Conservation (phyloP, 1,140 invertebrate species). For the Drosophila rhopaloa region DNA sequence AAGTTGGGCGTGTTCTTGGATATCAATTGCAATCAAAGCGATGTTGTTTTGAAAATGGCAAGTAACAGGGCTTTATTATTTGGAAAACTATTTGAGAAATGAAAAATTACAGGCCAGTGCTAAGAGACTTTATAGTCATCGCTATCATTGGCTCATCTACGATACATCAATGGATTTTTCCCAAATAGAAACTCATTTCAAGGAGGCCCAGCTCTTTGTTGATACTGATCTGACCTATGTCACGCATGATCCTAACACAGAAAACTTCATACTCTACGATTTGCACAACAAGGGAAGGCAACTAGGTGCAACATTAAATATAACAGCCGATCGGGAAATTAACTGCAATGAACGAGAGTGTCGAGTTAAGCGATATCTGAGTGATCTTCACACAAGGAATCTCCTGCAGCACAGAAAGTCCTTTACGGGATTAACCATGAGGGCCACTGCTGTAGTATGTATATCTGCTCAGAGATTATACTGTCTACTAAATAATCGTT, state of each 20-base stretch:
- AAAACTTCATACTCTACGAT: slow-evolving; percentile 59
- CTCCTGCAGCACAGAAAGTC: slow-evolving; percentile 59
- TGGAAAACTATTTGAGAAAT: neutral
- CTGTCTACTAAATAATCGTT: neutral
- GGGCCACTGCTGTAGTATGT: slow-evolving; percentile 55
- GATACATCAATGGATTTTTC: slow-evolving; percentile 28
- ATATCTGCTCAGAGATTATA: fast-evolving
- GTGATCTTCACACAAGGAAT: slow-evolving; percentile 49
- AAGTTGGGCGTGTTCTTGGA: slow-evolving; percentile 68
- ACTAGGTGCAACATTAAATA: slow-evolving; percentile 62
- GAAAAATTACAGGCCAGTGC: slow-evolving; percentile 40
- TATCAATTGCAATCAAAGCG: slow-evolving; percentile 59
- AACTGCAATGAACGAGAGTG: slow-evolving; percentile 42
- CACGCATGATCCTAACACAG: neutral
- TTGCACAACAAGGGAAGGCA: slow-evolving; percentile 73
- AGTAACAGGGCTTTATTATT: neutral
- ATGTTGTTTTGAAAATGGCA: slow-evolving; percentile 48
- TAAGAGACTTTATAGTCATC: slow-evolving; percentile 31
- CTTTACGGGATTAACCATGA: slow-evolving; percentile 63
- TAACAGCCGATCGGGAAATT: slow-evolving; percentile 67
- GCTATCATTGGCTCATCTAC: slow-evolving; percentile 70
- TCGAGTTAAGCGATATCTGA: slow-evolving; percentile 51
- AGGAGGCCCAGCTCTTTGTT: slow-evolving; percentile 39
- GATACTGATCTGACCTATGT: slow-evolving; percentile 65
- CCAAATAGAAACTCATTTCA: slow-evolving; percentile 35